Base-by-base conservation (phyloP, 2,113 vertebrate genomes). In the Psettodes erumei region DNA sequence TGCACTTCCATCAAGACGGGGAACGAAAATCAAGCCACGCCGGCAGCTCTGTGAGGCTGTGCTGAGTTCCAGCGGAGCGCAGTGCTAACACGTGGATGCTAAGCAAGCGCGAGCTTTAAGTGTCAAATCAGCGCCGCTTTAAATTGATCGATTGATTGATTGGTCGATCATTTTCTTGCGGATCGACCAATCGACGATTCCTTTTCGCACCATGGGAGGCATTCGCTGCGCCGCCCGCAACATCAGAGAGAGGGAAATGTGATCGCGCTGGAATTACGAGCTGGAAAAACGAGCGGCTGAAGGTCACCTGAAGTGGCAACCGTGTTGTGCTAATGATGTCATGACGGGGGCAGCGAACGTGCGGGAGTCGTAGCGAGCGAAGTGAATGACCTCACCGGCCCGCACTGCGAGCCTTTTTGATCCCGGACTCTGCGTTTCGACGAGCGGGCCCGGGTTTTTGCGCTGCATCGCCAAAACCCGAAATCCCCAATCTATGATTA, bases 211-310 rank as follows among this genome's bases (percentile, higher is more conserved):
- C 0, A 27, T 6, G 4, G 9, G 16, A 53, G 48, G 25, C 66
- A 70, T 55, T 69, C 18, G 51, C 61, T 60, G 16, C 13, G 38
- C 82, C 84, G 86, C 82, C 74, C 66, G 4, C 67, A 48, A 84
- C 82, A 75, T 81, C 73, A 64, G 63, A 71, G 27, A 13, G 67
- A 67, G n/a, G n/a, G 88, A 84, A 89, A 90, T 2, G 27, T 21
- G 69, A 88, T 81, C 79, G 6, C 51, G 13, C 25, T 53, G 73
- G 82, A 86, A 75, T 75, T 74, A n/a, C n/a, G n/a, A n/a, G n/a
- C n/a, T n/a, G n/a, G 69, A 66, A 72, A 73, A 81, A 48, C 74
- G 62, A 55, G 53, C 1, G 25, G 64, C 67, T 71, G 76, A 72
- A 32, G 25, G 72, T 82, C 84, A 75, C 73, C 68, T 83, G 43